Conservation (phyloP, 2,888 invertebrate species). For the Agrilus mali region DNA sequence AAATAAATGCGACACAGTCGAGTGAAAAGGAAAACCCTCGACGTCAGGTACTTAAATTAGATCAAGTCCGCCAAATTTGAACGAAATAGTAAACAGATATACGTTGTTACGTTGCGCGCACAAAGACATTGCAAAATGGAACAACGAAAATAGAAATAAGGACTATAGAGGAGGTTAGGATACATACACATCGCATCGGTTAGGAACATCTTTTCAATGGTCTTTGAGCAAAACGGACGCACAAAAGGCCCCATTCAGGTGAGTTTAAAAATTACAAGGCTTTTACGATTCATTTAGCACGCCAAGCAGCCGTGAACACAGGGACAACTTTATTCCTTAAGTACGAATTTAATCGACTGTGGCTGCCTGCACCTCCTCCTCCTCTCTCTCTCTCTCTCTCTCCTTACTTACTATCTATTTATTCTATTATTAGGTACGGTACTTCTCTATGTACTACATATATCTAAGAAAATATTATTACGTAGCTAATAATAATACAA, state of each 20-base stretch:
- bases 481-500: no score
- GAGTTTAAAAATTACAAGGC: conserved; percentile 20
- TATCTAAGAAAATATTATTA: no score
- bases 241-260: conserved; percentile 10
- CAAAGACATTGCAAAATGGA: neutral
- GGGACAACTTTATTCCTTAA: conserved; percentile 16
- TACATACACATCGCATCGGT: conserved; percentile 1
- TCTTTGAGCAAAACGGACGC: conserved; percentile 6
- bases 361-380: no score
- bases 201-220: no score
- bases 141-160: neutral
- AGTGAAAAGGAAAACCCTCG: conserved; percentile 12
- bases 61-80: conserved; percentile 7
- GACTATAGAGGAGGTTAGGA: conserved; percentile 6
- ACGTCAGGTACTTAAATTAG: conserved; percentile 3
- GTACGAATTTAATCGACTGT: conserved; percentile 14
- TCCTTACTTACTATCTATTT: no score
- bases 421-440: no score
- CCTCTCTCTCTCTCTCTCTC: no score
- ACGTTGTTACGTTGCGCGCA: neutral
- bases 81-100: conserved; percentile 1
- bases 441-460: no score
- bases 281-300: conserved; percentile 27
- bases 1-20: conserved; percentile 9
- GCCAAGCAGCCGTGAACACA: conserved; percentile 20